A percentile compares a stretch with the other conserved stretches of the same genome.
Conservation (phyloP, 2,888 invertebrate species). For the Agrochola lota region DNA sequence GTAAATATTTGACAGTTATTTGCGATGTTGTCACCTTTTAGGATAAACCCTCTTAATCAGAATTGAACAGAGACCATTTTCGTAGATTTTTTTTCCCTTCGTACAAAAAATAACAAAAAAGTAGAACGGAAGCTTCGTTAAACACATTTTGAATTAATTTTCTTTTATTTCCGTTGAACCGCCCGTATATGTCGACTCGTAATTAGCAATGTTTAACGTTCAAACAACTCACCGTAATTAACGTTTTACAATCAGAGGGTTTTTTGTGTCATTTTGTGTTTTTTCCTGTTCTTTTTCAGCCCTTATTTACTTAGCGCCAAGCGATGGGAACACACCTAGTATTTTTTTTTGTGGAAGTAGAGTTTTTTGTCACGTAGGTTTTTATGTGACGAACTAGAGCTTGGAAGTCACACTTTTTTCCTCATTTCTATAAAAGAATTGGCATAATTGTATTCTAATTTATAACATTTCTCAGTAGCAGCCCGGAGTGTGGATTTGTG, state of each 20-base stretch:
- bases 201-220: constrained; percentile 57
- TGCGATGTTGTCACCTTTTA: too few species aligned
- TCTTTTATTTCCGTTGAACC: constrained; percentile 15
- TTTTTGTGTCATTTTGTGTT: constrained; percentile 23
- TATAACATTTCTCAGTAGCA: too few species aligned
- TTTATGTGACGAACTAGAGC: neutral
- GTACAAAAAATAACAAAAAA: constrained; percentile 2
- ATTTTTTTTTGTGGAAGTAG: neutral
- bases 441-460: too few species aligned
- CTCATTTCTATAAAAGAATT: neutral
- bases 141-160: constrained; percentile 35
- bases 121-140: neutral
- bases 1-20: too few species aligned
- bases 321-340: neutral
- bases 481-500: too few species aligned
- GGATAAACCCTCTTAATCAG: too few species aligned
- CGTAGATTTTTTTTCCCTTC: too few species aligned
- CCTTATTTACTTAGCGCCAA: constrained; percentile 37
- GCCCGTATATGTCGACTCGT: constrained; percentile 42
- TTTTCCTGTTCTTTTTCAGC: constrained; percentile 18
- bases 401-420: neutral
- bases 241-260: constrained; percentile 53
- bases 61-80: too few species aligned
- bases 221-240: constrained; percentile 61
- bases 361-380: neutral